Evolutionary conservation across 2,888 invertebrate species (phyloP), one percentile per base, ranked within the genome.

Genomic region (Zele albiditarsus): DNA sequence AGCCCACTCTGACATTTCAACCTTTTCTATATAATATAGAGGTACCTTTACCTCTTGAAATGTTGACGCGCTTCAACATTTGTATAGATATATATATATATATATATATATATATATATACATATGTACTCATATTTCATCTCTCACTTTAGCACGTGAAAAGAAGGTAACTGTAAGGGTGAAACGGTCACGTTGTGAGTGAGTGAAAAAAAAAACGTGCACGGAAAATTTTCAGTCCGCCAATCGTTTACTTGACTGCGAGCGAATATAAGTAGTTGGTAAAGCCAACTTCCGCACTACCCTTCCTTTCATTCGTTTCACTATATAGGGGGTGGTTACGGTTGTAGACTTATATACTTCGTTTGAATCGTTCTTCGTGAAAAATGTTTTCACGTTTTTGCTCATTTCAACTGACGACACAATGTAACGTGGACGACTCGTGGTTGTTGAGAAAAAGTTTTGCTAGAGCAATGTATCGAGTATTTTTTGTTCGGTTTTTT

Each of bases 351-450:
- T 53, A 23, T 23, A 46, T 46, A 46, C n/a, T n/a, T 46, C n/a
- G n/a, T 53, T 23, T 20, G 20, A 20, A 53, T 20, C 20, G n/a
- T 20, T 65, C 38, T 42, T 65, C 20, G 25, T 38, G 20, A 65
- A 65, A 65, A 65, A 65, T 65, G 38, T 42, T 65, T 65, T 25
- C 38, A 42, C 38, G 65, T 65, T 65, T 65, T 65, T 65, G 65
- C 65, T 65, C 65, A 42, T 65, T 65, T 65, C 65, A 25, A 65
- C 38, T 23, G 38, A 42, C 33, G 33, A 65, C 33, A 65, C 33
- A 53, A 53, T 53, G 20, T 20, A 53, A 20, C 20, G 4, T n/a
- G n/a, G n/a, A 46, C n/a, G 46, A 46, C n/a, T 46, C 46, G n/a
- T 31, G 23, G 31, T 63, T 20, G 31, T 63, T 33, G 23, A 20